Conservation (phyloP, 2,113 vertebrate genomes). For the Sapajus apella region DNA sequence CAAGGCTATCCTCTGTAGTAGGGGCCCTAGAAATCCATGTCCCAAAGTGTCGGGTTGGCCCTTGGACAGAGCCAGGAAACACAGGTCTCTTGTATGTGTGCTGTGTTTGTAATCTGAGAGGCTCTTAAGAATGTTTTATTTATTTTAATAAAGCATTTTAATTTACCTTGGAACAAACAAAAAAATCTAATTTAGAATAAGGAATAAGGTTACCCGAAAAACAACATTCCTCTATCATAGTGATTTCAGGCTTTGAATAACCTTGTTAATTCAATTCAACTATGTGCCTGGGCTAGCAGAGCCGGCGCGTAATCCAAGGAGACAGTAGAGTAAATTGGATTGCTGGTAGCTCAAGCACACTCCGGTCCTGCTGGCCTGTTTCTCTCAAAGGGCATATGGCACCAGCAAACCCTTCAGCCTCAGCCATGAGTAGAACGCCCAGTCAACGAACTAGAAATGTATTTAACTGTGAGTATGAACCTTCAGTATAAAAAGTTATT, state of each 20-base stretch:
- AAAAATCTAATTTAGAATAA: constrained; percentile 46
- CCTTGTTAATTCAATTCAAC: constrained; percentile 38
- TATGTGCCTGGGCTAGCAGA: background rate
- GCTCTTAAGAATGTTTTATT: constrained; percentile 40
- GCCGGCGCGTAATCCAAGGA: constrained; percentile 25
- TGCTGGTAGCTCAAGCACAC: background rate
- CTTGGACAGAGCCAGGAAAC: background rate
- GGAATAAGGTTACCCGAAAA: constrained; percentile 19
- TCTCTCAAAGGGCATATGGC: background rate
- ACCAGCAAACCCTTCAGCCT: background rate
- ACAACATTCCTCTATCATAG: background rate
- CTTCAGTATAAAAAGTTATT: background rate
- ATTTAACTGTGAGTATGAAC: background rate
- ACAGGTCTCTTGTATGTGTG: rapidly evolving
- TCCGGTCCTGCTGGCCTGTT: background rate
- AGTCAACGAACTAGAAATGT: background rate
- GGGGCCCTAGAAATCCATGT: background rate
- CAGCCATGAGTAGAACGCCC: background rate
- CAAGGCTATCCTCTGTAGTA: background rate
- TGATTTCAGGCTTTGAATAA: constrained; percentile 49
- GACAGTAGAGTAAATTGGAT: constrained; percentile 36
- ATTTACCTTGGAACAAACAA: constrained; percentile 44
- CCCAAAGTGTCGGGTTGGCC: background rate
- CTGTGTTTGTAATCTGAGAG: background rate
- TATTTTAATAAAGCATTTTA: constrained; percentile 47